Base-by-base conservation (phyloP, 1,140 invertebrate species). In the Andrena cerasifolii region DNA sequence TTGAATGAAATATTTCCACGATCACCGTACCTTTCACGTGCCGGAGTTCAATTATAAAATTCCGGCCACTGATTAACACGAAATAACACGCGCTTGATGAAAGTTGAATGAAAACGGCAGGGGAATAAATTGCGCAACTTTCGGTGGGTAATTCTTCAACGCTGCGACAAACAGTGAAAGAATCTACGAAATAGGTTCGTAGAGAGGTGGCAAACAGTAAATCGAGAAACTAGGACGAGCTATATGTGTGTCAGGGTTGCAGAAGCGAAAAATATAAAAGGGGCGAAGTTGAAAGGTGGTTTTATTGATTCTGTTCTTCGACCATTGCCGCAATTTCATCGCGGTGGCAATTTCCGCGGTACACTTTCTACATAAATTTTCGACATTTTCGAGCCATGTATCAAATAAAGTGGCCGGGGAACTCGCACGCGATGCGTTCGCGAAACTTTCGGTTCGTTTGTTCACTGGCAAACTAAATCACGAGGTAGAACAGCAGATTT, bases 301-400 rank as follows among this genome's bases (percentile, higher is more conserved):
- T 63, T 51, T 40, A 73, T 73, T 24, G 70, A 73, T 65, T 53
- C 6, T 12, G 49, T n/a, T 65, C 51, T 51, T 65, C 24, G 33
- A 54, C 28, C 18, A 26, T 68, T 40, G 18, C 31, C 16, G 26
- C 10, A 26, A 56, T 75, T 28, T 33, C 40, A 43, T n/a, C 45
- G 8, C 2, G 24, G 16, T 18, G 26, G 12, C 7, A 6, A n/a
- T 26, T 61, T 26, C 21, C 5, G 18, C 31, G 24, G 10, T 36
- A n/a, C 14, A 21, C 10, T 33, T 26, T 2, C 12, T 21, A 14
- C 12, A 36, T 8, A 53, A 73, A 63, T 63, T 73, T 40, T 45
- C 31, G 18, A 4, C 1, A 5, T 18, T 68, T 26, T 0, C 12
- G 3, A 6, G 7, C n/a, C 40, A 21, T 36, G 21, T 18, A 40